Base-by-base conservation (phyloP, 2,113 vertebrate species). In the Microcebus griseorufus region DNA sequence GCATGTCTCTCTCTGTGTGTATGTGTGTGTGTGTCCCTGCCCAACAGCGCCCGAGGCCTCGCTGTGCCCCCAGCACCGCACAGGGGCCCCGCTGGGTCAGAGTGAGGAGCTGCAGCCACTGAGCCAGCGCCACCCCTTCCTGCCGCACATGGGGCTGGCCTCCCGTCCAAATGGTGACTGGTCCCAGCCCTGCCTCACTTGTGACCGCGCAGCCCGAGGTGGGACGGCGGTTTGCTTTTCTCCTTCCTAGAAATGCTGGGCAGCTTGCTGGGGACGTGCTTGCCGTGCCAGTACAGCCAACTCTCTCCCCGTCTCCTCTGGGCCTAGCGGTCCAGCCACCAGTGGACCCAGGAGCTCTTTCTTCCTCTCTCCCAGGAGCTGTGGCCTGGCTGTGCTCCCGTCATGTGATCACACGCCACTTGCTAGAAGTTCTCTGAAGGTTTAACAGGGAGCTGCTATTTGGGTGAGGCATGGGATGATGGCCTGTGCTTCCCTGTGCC, bases 211-310 rank as follows among this genome's bases (percentile, higher is more conserved):
- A 97, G 96, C 92, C 97, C 96, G 95, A 97, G 96, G 98, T 98
- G 98, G 97, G 97, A 97, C 60, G 95, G 97, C 92, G 83, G 96
- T 98, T 98, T 97, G 95, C 96, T 98, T 97, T 96, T 95, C 76
- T 97, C 82, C 85, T 97, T 97, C 72, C 65, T 97, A 93, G 93
- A 98, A 93, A 93, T 67, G 70, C 86, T 79, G 80, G 81, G 92
- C 91, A 79, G 93, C 90, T 95, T 98, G 89, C 83, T 89, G 95
- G 86, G 93, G 90, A 72, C 82, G 51, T 88, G 79, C 93, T 91
- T 73, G 73, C 69, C 8, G 0, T 73, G 76, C 39, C 96, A 95
- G 96, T 96, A 97, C 94, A 97, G 96, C 97, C 96, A 97, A 95
- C 97, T 98, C 95, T 98, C 96, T 96, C 60, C 96, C 76, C 55